phyloP scores from a whole-genome alignment of 2,113 vertebrate genomes.

The Naja naja region DNA sequence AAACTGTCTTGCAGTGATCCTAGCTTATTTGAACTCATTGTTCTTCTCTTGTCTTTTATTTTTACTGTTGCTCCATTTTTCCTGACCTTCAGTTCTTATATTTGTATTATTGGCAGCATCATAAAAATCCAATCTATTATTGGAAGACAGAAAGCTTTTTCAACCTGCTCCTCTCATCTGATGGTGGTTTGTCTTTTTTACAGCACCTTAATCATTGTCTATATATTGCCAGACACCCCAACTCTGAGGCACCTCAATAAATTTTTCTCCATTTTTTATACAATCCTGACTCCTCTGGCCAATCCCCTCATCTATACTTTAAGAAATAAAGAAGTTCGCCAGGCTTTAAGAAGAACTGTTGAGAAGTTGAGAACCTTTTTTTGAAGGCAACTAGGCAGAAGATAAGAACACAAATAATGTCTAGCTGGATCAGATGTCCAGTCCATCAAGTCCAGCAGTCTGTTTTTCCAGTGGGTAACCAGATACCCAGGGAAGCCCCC shows the following conservation, averaged over 20 bases:
- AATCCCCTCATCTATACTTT: conserved; percentile 21
- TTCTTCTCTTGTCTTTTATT: conserved; percentile 58
- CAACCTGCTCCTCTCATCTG: conserved; percentile 19
- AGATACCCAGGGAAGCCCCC: neutral
- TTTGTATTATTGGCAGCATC: conserved; percentile 52
- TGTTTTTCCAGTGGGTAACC: neutral
- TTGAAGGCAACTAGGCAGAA: neutral
- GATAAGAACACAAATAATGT: neutral
- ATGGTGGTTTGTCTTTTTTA: neutral
- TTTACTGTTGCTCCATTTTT: conserved; percentile 54
- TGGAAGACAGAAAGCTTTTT: conserved; percentile 8
- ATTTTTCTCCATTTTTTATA: conserved; percentile 2
- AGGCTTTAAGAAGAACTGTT: neutral
- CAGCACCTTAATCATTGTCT: conserved; percentile 8
- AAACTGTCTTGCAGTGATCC: conserved; percentile 58
- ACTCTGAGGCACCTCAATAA: neutral
- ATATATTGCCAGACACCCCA: conserved; percentile 4
- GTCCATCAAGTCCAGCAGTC: neutral
- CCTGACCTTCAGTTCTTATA: conserved; percentile 54
- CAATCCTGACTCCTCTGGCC: neutral
- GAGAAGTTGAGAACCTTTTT: neutral
- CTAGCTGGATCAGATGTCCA: neutral
- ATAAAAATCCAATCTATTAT: conserved; percentile 44
- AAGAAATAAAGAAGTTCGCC: conserved; percentile 12
- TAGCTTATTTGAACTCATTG: conserved; percentile 40